These are phyloP conservation scores for Dasypolia templi DNA, from an alignment of 2,888 invertebrate genomes.

Conservation along the genomic window DNA sequence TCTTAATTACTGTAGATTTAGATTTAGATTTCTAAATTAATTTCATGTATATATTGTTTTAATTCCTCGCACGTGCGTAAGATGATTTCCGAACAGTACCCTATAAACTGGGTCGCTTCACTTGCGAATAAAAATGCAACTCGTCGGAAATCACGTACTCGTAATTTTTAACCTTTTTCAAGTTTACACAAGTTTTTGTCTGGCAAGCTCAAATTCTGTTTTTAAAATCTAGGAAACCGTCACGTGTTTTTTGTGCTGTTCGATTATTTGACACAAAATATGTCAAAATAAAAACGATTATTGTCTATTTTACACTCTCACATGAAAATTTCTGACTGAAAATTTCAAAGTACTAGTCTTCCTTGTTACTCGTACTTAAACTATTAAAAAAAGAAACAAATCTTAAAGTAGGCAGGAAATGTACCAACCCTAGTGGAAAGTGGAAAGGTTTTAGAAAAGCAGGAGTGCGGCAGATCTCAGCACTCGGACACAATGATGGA, in stretches of 20 bases:
- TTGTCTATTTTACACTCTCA: background rate
- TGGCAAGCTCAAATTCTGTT: background rate
- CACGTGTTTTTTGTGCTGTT: background rate
- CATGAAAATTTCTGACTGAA: background rate
- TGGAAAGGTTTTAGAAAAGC: slow-evolving; percentile 63
- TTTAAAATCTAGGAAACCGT: background rate
- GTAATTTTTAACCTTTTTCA: no score
- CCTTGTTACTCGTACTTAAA: slow-evolving; percentile 1
- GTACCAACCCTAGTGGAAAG: slow-evolving; percentile 48
- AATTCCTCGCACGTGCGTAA: no score
- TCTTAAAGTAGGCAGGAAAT: slow-evolving; percentile 19
- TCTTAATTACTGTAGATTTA: no score
- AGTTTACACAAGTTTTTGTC: background rate
- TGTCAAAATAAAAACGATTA: no score
- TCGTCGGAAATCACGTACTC: no score
- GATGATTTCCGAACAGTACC: no score
- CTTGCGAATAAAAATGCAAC: no score
- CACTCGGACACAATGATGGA: slow-evolving; percentile 81
- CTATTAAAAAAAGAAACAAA: slow-evolving; percentile 8
- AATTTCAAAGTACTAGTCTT: background rate
- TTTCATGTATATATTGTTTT: no score
- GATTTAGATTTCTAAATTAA: no score
- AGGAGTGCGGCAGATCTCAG: slow-evolving; percentile 59
- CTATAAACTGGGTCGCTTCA: no score
- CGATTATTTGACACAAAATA: background rate